Percentiles rank a stretch among this genome's conserved stretches.
Evolutionary conservation across 2,113 vertebrate species (phyloP).

Genomic region (Calyptommatus sinebrachiatus): DNA sequence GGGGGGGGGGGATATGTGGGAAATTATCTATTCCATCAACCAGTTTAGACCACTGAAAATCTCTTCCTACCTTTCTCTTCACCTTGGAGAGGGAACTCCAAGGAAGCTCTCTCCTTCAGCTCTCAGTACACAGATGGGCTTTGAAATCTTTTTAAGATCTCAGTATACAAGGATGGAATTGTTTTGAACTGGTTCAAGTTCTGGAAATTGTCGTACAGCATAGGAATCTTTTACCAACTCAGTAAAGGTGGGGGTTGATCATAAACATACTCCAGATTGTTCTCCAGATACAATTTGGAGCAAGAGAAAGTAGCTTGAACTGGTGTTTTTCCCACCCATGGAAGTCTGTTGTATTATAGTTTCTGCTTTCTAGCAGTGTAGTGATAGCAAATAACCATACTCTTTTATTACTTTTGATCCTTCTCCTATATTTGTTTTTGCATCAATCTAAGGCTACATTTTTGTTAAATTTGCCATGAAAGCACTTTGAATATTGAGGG

Average conservation of each 20-base stretch:
- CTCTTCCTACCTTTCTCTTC: too few relatives aligned
- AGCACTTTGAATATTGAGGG: slow-evolving; percentile 4
- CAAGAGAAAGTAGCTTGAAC: too few relatives aligned
- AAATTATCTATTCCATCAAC: too few relatives aligned
- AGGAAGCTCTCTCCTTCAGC: too few relatives aligned
- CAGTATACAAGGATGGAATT: neutral
- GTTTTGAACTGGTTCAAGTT: neutral
- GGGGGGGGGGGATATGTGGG: too few relatives aligned
- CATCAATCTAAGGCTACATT: neutral
- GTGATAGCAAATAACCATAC: neutral
- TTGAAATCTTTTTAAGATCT: too few relatives aligned
- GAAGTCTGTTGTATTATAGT: neutral
- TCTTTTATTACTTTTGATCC: neutral
- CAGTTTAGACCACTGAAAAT: too few relatives aligned
- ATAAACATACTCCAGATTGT: neutral
- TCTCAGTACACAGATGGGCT: too few relatives aligned
- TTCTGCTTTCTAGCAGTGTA: neutral
- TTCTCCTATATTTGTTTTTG: neutral
- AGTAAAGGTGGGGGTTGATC: neutral
- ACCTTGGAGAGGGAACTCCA: too few relatives aligned
- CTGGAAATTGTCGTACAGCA: neutral
- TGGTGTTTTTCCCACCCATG: neutral
- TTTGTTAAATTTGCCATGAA: neutral
- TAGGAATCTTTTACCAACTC: neutral
- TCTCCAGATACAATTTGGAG: neutral